These are phyloP conservation scores for Allobates femoralis DNA, from an alignment of 2,797 vertebrate species.

Conservation along the genomic window DNA sequence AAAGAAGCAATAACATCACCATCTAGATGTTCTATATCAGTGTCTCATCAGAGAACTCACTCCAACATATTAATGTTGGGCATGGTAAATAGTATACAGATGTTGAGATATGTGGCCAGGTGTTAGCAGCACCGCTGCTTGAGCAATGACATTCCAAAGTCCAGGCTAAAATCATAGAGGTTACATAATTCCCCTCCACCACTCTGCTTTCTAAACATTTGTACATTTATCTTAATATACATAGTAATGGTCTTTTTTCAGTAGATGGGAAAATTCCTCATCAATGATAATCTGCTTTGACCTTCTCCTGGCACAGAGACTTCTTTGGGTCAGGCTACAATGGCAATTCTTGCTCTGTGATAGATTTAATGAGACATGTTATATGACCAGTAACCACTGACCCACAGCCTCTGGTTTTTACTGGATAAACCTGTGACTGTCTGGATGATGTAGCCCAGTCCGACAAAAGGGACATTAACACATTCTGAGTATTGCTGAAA, in stretches of 20 bases:
- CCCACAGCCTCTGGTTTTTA: slow-evolving; percentile 9
- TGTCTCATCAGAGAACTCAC: not conserved
- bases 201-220: not conserved
- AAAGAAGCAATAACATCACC: no score
- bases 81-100: not conserved
- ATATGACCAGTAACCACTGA: not conserved
- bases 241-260: not conserved
- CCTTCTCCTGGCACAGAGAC: not conserved
- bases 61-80: not conserved
- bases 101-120: not conserved
- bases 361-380: not conserved
- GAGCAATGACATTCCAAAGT: not conserved
- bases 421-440: not conserved
- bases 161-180: not conserved
- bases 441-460: not conserved
- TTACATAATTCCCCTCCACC: not conserved
- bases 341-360: not conserved
- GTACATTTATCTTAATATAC: not conserved
- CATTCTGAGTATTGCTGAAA: not conserved
- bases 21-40: not conserved
- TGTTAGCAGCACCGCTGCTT: not conserved
- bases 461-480: not conserved
- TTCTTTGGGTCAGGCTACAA: not conserved
- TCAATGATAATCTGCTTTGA: slow-evolving; percentile 11
- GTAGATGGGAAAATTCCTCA: not conserved